phyloP scores from a whole-genome alignment of 2,113 vertebrate species.

The Ceyx melanurus region DNA sequence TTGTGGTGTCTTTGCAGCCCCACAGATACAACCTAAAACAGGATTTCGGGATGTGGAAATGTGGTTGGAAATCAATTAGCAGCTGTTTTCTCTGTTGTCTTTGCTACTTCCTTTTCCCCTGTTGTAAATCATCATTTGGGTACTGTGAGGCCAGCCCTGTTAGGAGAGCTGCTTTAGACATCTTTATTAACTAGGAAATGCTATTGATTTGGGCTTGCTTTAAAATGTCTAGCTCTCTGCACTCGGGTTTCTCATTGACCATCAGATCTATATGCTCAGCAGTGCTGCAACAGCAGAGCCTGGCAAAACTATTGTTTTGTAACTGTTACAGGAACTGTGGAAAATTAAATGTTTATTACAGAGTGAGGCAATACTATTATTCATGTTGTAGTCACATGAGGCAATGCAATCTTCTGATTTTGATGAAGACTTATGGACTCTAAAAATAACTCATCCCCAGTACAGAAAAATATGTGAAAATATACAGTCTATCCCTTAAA shows the following conservation, averaged over 20 bases:
- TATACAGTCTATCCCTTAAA: slow-evolving; percentile 51
- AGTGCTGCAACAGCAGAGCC: not conserved
- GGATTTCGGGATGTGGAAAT: not conserved
- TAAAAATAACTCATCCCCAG: slow-evolving; percentile 48
- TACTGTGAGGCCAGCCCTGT: not conserved
- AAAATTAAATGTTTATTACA: slow-evolving; percentile 27
- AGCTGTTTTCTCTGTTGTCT: not conserved
- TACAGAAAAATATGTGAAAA: slow-evolving; percentile 41
- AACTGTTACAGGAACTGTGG: not conserved
- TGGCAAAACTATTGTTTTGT: not conserved
- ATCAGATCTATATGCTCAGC: not conserved
- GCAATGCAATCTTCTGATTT: not conserved
- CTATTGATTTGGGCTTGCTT: not conserved
- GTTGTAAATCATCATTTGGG: not conserved
- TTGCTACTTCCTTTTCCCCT: not conserved
- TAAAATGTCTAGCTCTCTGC: not conserved
- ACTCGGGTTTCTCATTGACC: not conserved
- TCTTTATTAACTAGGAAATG: slow-evolving; percentile 32
- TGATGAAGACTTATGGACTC: slow-evolving; percentile 17
- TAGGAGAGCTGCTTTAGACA: not conserved
- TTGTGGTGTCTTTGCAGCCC: not conserved
- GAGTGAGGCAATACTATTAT: not conserved
- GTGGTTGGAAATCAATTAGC: not conserved
- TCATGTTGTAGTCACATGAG: not conserved
- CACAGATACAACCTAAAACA: not conserved